Evolutionary conservation across 2,113 vertebrate species (phyloP).

Genomic region (rat (Rattus norvegicus)): DNA sequence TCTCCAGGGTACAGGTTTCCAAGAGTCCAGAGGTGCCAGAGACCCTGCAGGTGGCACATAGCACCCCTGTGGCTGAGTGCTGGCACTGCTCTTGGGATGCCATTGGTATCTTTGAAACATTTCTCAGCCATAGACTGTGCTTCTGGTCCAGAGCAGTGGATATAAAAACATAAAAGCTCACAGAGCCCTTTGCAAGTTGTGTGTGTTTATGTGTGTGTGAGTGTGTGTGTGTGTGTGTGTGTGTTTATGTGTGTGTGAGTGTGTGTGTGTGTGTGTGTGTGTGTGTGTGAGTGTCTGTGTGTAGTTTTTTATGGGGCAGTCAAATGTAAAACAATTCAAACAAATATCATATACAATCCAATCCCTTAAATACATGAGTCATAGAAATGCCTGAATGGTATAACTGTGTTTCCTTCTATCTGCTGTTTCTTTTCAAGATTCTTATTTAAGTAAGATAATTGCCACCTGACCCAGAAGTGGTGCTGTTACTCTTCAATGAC

Average conservation of each 20-base stretch:
- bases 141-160: neutral
- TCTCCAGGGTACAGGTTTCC: neutral
- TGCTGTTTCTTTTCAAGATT: neutral
- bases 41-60: too few species aligned
- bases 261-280: too few species aligned
- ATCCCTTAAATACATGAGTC: neutral
- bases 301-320: neutral
- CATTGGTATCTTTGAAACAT: rapidly evolving
- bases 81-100: neutral
- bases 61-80: neutral
- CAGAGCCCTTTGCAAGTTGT: neutral
- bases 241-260: too few species aligned
- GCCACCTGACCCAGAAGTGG: neutral
- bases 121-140: neutral
- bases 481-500: neutral
- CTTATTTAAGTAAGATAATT: neutral
- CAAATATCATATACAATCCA: neutral
- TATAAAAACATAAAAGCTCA: neutral
- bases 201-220: too few species aligned
- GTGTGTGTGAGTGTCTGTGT: neutral
- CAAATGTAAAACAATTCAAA: neutral
- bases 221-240: neutral
- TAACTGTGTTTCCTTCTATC: neutral
- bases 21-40: neutral
- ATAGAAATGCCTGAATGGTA: neutral